Evolutionary conservation across 92 coral and sea anemone genomes (phyloP).

Genomic region (Galaxea fascicularis): DNA sequence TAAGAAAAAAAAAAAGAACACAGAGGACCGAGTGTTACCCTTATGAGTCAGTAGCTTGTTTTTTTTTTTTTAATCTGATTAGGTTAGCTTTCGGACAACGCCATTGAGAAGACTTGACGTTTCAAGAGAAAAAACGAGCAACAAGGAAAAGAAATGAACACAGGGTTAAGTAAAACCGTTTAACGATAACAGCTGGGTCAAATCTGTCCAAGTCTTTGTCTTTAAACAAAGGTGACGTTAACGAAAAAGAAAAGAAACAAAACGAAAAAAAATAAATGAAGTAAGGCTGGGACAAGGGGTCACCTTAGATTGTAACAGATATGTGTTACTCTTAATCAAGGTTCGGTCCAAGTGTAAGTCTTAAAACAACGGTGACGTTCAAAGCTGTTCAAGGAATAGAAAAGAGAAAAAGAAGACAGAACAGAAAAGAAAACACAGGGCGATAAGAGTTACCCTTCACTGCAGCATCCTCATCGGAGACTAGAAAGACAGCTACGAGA

Average conservation of each 20-base stretch:
- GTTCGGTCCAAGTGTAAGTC: not conserved
- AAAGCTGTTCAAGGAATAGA: not conserved
- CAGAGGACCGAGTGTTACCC: too few species aligned
- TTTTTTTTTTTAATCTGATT: too few species aligned
- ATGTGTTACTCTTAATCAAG: not conserved
- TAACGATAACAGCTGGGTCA: not conserved
- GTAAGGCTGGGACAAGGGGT: not conserved
- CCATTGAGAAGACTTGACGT: not conserved
- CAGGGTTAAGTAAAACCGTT: too few species aligned
- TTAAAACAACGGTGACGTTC: not conserved
- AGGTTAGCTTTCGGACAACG: not conserved
- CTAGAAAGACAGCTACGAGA: conserved; percentile 53
- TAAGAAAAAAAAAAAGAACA: too few species aligned
- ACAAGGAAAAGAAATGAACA: too few species aligned
- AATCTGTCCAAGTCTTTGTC: not conserved
- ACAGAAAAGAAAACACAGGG: conserved; percentile 7
- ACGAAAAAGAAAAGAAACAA: not conserved
- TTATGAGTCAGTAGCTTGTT: too few species aligned
- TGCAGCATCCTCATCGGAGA: conserved; percentile 45
- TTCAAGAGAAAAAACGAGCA: not conserved
- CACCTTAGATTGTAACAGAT: not conserved
- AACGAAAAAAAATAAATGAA: too few species aligned
- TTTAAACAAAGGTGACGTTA: not conserved
- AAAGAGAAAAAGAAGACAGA: not conserved
- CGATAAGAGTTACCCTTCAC: conserved; percentile 45